Evolutionary conservation across 2,797 vertebrate species (phyloP).

Genomic region (Ctenosaura bakeri): DNA sequence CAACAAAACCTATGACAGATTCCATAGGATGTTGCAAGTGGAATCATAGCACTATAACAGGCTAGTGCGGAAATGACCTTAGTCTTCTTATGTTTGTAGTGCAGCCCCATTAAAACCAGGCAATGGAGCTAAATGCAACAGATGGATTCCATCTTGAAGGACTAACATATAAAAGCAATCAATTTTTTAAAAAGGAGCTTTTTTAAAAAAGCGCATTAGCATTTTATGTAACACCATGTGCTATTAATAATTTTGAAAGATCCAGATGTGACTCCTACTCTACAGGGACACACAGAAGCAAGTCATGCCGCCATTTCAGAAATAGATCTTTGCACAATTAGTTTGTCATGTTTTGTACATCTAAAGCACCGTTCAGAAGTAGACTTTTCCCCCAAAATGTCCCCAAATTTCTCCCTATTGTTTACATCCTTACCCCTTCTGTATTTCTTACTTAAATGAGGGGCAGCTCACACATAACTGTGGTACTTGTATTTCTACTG

Average conservation of each 20-base stretch:
- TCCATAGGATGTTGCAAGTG: too few relatives aligned
- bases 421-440: too few relatives aligned
- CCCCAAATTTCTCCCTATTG: neutral
- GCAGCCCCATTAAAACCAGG: neutral
- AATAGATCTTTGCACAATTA: neutral
- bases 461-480: too few relatives aligned
- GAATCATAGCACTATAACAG: too few relatives aligned
- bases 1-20: too few relatives aligned
- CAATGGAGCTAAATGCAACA: neutral
- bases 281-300: conserved; percentile 11
- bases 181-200: neutral
- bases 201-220: neutral
- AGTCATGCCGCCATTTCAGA: conserved; percentile 14
- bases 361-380: neutral
- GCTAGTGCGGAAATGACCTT: too few relatives aligned
- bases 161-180: neutral
- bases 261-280: conserved; percentile 23
- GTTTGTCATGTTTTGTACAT: neutral
- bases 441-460: too few relatives aligned
- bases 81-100: neutral
- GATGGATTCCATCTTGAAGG: neutral
- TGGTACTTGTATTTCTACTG: too few relatives aligned
- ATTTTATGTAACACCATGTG: neutral
- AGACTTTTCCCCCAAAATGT: neutral
- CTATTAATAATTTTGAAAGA: conserved; percentile 29